Evolutionary conservation across 1,140 invertebrate species (phyloP).

Genomic region (Nautilus pompilius): DNA sequence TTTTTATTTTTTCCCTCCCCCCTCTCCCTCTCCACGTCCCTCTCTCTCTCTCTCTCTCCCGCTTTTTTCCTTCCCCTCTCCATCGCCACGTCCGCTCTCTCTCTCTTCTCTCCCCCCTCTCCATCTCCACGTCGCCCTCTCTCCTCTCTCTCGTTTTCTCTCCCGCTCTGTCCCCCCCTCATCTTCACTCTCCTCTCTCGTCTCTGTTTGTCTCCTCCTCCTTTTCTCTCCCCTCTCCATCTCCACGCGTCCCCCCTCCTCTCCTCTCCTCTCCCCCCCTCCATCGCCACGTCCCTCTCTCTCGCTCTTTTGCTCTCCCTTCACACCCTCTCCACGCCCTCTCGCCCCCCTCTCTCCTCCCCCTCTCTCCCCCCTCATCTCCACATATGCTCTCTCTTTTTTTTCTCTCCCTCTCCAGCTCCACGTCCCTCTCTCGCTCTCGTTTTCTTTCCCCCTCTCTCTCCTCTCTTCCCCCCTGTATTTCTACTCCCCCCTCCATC

Average conservation of each 20-base stretch:
- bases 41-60: background rate
- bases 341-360: background rate
- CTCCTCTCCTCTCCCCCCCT: background rate
- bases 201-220: background rate
- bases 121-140: background rate
- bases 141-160: background rate
- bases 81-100: background rate
- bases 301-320: background rate
- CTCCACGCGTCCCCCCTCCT: background rate
- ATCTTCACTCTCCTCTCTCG: background rate
- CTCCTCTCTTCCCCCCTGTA: background rate
- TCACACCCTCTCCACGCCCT: background rate
- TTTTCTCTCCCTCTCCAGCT: background rate
- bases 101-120: background rate
- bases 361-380: background rate
- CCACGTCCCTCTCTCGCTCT: too few relatives aligned
- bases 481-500: background rate
- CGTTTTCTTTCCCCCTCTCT: background rate
- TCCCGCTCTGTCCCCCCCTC: constrained; percentile 1
- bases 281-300: background rate
- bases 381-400: background rate
- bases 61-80: background rate
- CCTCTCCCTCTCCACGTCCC: background rate
- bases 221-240: background rate
- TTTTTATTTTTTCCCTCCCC: constrained; percentile 1